Evolutionary conservation across 2,888 invertebrate species (phyloP), one percentile per base, ranked within the genome.

Genomic region (Nebria salina): DNA sequence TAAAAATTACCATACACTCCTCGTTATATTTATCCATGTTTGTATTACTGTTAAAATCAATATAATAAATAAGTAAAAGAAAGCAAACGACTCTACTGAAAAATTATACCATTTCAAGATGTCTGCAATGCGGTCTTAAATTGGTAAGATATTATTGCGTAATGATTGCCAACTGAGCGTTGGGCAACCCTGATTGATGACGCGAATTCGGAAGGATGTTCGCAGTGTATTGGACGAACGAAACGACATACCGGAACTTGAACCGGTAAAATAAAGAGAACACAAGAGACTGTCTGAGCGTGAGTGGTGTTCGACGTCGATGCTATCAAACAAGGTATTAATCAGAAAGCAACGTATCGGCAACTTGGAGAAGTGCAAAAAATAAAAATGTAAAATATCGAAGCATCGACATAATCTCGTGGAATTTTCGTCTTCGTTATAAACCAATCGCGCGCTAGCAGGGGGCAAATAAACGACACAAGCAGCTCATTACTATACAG

Each of bases 351-450:
- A 75, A 43, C 42, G 11, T 54, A 70, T 20, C 20, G 54, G 54
- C 54, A 34, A 34, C 34, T 34, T 34, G 34, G 34, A 34, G 34
- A 34, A 34, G 34, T 34, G 5, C 54, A 8, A 11, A 13, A 1
- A 11, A 54, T 6, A 54, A 54, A 54, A 54, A 54, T 2, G 54
- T 54, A 54, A 54, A 54, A 54, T 54, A 70, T 26, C 70, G 70
- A 25, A 70, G 70, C 70, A 15, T 70, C 70, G 34, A 26, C 70
- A 25, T 43, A 75, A 75, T 54, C 75, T 54, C 5, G 26, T n/a
- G 20, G 75, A 54, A 75, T 75, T 54, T 75, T 75, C 54, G 54
- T 75, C 75, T 75, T 75, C 75, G 75, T 75, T 75, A 75, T 75
- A 75, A 75, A 75, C 75, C 75, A 15, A 75, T 54, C 74, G 74